Base-by-base conservation (phyloP, 2,888 invertebrate species). In the Ormia ochracea region DNA sequence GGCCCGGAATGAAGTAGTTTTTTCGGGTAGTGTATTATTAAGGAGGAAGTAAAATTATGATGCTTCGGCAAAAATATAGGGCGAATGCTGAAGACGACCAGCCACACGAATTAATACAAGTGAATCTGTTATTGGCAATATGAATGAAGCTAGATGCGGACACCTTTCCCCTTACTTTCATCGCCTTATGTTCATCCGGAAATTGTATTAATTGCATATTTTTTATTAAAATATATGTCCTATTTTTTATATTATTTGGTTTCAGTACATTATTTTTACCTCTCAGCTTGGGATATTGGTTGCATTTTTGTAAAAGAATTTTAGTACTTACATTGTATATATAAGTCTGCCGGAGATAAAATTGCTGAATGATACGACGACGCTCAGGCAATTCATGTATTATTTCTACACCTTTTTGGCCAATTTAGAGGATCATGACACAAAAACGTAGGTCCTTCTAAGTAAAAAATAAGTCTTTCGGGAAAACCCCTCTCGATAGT, bases 61-160 rank as follows among this genome's bases (percentile, higher is more conserved):
- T 58, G 28, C 36, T 75, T 82, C 5, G 81, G 82, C 50, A 82
- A 41, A 59, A 59, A 28, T 14, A 41, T 58, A 41, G 23, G 81
- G 31, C 33, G 63, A 56, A n/a, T 63, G 33, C 14, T 61, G 43
- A 21, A 73, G 54, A 1, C 73, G 54, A 12, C 73, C 73, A n/a
- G 50, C 70, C 0, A 74, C 69, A 10, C 76, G 75, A 52, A 81
- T 72, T 31, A 41, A 26, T 9, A 26, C 72, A 31, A 69, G 58
- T 61, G n/a, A n/a, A n/a, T n/a, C n/a, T n/a, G n/a, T n/a, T n/a
- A n/a, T n/a, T n/a, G n/a, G n/a, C n/a, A n/a, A n/a, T n/a, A n/a
- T n/a, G n/a, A n/a, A n/a, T n/a, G n/a, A n/a, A n/a, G n/a, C n/a
- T n/a, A n/a, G n/a, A n/a, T n/a, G n/a, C n/a, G n/a, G n/a, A n/a